A percentile compares a stretch with the other conserved stretches of the same genome.
Conservation (phyloP, 2,797 vertebrate species). For the Characodon lateralis region DNA sequence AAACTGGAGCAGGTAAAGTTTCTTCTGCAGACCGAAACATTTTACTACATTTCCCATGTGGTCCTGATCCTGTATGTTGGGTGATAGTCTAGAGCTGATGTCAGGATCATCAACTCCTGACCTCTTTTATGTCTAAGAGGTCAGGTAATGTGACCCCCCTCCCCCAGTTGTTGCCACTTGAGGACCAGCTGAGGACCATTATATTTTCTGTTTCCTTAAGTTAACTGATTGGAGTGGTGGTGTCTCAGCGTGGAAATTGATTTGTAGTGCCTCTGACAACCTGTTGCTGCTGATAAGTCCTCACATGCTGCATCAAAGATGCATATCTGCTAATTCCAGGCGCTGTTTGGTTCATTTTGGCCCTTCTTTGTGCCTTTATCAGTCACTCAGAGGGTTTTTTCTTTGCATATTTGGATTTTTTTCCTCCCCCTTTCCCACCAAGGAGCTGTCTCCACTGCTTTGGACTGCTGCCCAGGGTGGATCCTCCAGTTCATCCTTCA, state of each 20-base stretch:
- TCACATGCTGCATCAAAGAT: constrained; percentile 20
- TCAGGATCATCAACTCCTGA: too few relatives aligned
- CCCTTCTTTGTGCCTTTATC: constrained; percentile 5
- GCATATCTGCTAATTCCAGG: background rate
- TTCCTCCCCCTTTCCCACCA: background rate
- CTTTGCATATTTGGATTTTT: constrained; percentile 57
- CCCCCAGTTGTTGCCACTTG: constrained; percentile 72
- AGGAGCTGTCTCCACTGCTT: constrained; percentile 41
- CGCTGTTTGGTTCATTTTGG: background rate
- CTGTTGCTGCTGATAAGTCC: constrained; percentile 19
- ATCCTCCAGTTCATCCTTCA: constrained; percentile 48
- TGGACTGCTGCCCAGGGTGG: constrained; percentile 71
- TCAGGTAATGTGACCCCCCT: constrained; percentile 37
- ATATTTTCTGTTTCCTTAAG: constrained; percentile 33
- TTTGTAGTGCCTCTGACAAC: background rate
- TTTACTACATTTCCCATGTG: background rate
- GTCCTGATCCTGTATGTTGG: background rate
- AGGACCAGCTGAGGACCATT: constrained; percentile 88
- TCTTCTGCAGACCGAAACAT: background rate
- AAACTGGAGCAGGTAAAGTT: background rate
- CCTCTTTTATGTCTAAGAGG: background rate
- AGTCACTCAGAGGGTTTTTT: constrained; percentile 35
- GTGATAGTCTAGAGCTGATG: background rate
- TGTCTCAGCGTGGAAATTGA: background rate
- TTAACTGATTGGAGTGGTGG: constrained; percentile 28